phyloP scores from a whole-genome alignment of 2,113 vertebrate genomes.

The Brevimyrus niger region DNA sequence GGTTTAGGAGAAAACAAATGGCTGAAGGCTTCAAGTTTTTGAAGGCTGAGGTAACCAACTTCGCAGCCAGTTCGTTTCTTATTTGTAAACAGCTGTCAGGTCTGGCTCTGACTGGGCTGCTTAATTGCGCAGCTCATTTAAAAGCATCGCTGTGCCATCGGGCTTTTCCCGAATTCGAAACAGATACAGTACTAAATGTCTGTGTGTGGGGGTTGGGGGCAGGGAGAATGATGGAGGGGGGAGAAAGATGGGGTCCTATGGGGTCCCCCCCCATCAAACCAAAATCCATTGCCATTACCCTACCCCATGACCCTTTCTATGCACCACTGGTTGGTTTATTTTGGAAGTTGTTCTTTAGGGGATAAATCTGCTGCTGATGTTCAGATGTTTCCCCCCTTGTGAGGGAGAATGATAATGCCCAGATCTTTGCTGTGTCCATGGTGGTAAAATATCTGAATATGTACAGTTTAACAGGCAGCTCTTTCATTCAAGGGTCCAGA shows the following conservation, averaged over 20 bases:
- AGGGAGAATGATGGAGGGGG: neutral
- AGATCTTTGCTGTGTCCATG: neutral
- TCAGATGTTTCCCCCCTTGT: neutral
- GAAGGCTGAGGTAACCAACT: neutral
- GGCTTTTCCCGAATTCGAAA: neutral
- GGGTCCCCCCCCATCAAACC: neutral
- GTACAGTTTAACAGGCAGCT: neutral
- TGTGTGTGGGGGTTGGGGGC: neutral
- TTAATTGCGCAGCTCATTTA: neutral
- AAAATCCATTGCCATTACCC: neutral
- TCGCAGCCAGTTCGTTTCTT: neutral
- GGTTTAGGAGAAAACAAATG: neutral
- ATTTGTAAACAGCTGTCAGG: neutral
- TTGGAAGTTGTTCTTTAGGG: neutral
- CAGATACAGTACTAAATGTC: neutral
- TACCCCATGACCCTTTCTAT: neutral
- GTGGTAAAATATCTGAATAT: neutral
- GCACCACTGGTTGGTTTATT: neutral
- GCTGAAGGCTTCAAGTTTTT: neutral
- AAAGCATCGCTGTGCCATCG: neutral
- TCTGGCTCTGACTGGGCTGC: neutral
- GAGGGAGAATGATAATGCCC: neutral
- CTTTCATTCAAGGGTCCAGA: neutral
- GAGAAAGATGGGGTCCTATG: neutral
- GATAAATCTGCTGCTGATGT: neutral